Evolutionary conservation across 2,797 vertebrate genomes (phyloP).

Genomic region (Denticeps clupeoides): DNA sequence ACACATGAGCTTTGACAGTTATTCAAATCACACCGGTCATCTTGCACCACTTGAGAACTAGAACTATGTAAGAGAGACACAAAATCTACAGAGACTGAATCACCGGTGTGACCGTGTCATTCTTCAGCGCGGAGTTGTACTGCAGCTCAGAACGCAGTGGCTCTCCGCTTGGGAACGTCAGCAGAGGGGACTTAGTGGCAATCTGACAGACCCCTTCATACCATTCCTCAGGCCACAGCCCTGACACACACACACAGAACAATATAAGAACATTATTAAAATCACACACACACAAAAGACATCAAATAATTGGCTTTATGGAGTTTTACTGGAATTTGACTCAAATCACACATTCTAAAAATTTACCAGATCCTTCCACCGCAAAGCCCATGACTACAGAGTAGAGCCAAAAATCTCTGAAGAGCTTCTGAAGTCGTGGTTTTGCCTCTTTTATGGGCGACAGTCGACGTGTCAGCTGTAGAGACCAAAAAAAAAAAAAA

Average conservation of each 20-base stretch:
- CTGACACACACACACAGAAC: not conserved
- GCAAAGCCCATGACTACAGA: conserved; percentile 97
- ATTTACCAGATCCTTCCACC: conserved; percentile 86
- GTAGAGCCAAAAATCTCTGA: conserved; percentile 96
- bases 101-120: conserved; percentile 87
- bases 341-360: not conserved
- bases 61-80: too few species aligned
- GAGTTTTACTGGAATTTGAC: not conserved
- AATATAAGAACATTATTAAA: too few species aligned
- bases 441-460: conserved; percentile 95
- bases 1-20: not conserved
- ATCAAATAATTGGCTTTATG: not conserved
- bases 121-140: conserved; percentile 96
- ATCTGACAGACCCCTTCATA: conserved; percentile 63
- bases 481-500: conserved; percentile 4
- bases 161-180: conserved; percentile 90
- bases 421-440: conserved; percentile 90
- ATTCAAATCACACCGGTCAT: not conserved
- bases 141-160: conserved; percentile 89
- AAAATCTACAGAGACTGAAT: not conserved
- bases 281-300: not conserved
- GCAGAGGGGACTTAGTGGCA: conserved; percentile 55
- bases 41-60: too few species aligned
- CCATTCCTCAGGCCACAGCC: conserved; percentile 90
- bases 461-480: conserved; percentile 79